phyloP scores from a whole-genome alignment of 2,113 vertebrate genomes.

The Siphamia tubifer region DNA sequence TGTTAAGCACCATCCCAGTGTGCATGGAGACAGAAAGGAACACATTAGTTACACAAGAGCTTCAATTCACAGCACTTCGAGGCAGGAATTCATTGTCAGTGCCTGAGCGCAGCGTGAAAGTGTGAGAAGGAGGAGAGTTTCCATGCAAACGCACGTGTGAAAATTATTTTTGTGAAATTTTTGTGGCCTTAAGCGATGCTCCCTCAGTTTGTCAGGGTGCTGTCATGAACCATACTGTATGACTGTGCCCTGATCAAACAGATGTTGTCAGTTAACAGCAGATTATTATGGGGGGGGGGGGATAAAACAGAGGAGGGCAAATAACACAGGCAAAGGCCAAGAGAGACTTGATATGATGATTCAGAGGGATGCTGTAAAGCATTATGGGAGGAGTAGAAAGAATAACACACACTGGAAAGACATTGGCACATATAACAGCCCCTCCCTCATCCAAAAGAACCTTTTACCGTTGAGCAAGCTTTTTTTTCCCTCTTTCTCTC shows the following conservation, averaged over 20 bases:
- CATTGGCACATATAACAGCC: background rate
- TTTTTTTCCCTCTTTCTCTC: background rate
- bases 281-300: background rate
- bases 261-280: background rate
- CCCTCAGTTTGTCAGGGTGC: background rate
- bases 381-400: background rate
- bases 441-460: background rate
- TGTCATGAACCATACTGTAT: background rate
- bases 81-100: conserved; percentile 16
- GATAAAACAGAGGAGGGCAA: background rate
- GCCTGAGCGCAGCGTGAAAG: conserved; percentile 1
- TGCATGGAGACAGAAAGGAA: conserved; percentile 14
- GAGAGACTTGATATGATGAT: background rate
- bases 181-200: conserved; percentile 10
- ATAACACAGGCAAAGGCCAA: background rate
- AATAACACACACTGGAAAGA: background rate
- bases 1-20: conserved; percentile 7
- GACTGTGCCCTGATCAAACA: conserved; percentile 1
- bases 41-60: conserved; percentile 17
- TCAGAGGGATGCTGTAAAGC: background rate
- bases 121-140: conserved; percentile 23
- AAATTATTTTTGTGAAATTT: conserved; percentile 19
- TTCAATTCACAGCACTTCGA: conserved; percentile 26
- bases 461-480: conserved; percentile 1
- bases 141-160: conserved; percentile 23